These are phyloP conservation scores for Paramacrobiotus metropolitanus DNA, from an alignment of 1,140 invertebrate species.

Conservation along the genomic window DNA sequence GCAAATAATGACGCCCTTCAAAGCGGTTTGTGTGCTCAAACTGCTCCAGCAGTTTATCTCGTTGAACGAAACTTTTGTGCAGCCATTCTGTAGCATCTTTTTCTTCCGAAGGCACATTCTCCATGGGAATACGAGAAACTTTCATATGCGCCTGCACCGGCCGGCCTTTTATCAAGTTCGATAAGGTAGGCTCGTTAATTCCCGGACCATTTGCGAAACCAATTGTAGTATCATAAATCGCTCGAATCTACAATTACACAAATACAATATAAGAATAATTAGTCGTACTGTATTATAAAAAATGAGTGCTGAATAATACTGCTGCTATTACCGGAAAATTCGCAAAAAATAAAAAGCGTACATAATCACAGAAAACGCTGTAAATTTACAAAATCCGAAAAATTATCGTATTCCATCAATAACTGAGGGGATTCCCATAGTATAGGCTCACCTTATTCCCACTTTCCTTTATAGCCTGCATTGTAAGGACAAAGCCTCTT, in stretches of 20 bases:
- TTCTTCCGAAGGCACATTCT: slow-evolving; percentile 51
- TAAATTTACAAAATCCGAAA: no score
- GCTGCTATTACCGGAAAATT: no score
- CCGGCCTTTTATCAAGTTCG: slow-evolving; percentile 52
- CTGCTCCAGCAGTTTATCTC: slow-evolving; percentile 11
- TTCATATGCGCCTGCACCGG: slow-evolving; percentile 46
- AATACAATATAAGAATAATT: no score
- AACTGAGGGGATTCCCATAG: no score
- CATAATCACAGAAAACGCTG: no score
- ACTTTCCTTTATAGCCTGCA: slow-evolving; percentile 14
- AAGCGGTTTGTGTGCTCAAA: slow-evolving; percentile 9
- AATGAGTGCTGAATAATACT: no score
- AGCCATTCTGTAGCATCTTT: slow-evolving; percentile 52
- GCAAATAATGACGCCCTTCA: slow-evolving; percentile 29
- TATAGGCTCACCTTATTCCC: no score
- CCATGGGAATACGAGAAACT: slow-evolving; percentile 52
- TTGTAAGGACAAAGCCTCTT: slow-evolving; percentile 42
- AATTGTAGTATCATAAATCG: slow-evolving; percentile 61
- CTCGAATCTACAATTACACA: no score
- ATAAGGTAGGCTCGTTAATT: slow-evolving; percentile 36
- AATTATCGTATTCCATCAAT: no score
- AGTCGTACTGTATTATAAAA: no score
- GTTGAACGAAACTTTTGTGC: slow-evolving; percentile 38
- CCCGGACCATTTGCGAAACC: slow-evolving; percentile 39
- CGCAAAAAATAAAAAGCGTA: no score